phyloP scores from a whole-genome alignment of 2,113 vertebrate genomes.

The Hemiprocne comata region DNA sequence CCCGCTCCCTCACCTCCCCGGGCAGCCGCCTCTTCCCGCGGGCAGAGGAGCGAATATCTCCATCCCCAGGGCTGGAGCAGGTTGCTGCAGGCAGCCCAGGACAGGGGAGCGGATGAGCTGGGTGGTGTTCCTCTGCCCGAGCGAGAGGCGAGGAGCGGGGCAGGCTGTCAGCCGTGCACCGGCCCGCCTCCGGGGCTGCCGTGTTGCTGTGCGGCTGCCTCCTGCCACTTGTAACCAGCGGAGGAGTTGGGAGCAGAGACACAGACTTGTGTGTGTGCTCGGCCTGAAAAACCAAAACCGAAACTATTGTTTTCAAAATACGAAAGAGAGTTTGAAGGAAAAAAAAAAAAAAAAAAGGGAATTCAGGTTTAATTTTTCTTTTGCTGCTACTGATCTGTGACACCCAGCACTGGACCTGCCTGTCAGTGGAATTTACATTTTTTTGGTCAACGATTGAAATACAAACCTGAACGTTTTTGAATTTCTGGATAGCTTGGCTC shows the following conservation, averaged over 20 bases:
- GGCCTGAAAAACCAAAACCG: not conserved
- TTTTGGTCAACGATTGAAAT: not conserved
- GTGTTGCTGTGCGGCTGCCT: too few species aligned
- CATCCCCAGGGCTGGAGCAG: not conserved
- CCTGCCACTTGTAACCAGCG: not conserved
- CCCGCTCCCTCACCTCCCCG: not conserved
- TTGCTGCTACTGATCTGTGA: accelerated
- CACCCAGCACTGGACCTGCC: not conserved
- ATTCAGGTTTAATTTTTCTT: not conserved
- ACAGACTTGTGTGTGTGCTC: accelerated
- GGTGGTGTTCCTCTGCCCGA: not conserved
- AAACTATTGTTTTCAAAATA: not conserved
- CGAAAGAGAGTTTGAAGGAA: not conserved
- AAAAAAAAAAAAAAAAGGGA: not conserved
- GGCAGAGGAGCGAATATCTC: not conserved
- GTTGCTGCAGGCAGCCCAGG: not conserved
- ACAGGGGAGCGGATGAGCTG: not conserved
- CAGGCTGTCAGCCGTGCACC: accelerated
- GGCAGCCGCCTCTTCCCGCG: not conserved
- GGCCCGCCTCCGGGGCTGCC: too few species aligned
- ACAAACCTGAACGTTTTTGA: not conserved
- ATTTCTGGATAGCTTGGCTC: not conserved
- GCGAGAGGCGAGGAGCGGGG: not conserved
- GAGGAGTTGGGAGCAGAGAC: not conserved
- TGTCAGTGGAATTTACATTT: not conserved